Base-by-base conservation (phyloP, 2,113 vertebrate species). In the Barnardius zonarius region DNA sequence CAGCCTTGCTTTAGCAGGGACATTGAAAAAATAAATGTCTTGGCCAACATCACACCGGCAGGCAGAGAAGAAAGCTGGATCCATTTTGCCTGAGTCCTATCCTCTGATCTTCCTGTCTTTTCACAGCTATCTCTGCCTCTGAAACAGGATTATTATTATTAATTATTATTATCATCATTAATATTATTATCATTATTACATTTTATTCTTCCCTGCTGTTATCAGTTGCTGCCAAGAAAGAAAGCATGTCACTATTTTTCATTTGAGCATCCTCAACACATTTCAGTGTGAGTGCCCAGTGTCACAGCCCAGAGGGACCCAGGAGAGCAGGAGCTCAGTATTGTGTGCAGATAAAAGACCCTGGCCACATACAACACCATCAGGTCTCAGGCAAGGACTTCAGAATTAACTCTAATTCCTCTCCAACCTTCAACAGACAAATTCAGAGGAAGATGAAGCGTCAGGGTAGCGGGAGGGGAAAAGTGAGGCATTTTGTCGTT, bases 401-500 rank as follows among this genome's bases (percentile, higher is more conserved):
- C 59, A 52, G 51, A 85, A 93, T 55, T 61, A 62, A 46, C 24
- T 57, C 48, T 20, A 68, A 86, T 86, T 95, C 69, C 35, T 63
- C 67, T 51, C 17, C 55, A 87, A 61, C 16, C 30, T 83, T 82
- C 79, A 77, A 18, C 44, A 35, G 20, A 86, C 22, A 54, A 84
- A 92, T 84, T 74, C 43, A 52, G 80, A 78, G 55, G 22, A n/a
- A 81, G 63, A 86, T 83, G 77, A 88, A 69, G 44, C 46, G 68
- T 52, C 57, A 31, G 35, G 27, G 64, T 4, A 51, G 61, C 30
- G 30, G 41, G 54, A 83, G 37, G 30, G 62, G 46, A 94, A 92
- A 96, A 94, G 96, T 96, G 91, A 96, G 44, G 84, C 39, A 59
- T 94, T 95, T 92, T 89, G 93, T 95, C 90, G 86, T 92, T 96